Percentiles rank a stretch among this genome's conserved stretches.
These are phyloP conservation scores for Zaprionus bogoriensis DNA, from an alignment of 2,888 invertebrate species.

Conservation along the genomic window DNA sequence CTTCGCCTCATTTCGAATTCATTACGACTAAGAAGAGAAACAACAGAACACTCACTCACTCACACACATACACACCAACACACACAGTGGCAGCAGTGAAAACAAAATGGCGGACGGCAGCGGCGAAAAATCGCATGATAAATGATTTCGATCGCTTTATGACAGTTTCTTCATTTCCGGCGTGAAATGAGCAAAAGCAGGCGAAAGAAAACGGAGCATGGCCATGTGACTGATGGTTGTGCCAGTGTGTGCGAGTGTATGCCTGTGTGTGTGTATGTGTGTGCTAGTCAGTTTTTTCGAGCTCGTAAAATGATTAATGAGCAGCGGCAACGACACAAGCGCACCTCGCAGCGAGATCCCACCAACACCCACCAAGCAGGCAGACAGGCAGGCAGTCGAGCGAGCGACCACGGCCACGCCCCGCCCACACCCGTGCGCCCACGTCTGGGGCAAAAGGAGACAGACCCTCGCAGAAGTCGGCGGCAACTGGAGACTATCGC, in stretches of 20 bases:
- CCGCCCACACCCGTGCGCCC: slow-evolving; percentile 38
- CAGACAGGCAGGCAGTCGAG: slow-evolving; percentile 22
- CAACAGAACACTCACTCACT: not conserved
- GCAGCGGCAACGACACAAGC: slow-evolving; percentile 47
- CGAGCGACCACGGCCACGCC: slow-evolving; percentile 10
- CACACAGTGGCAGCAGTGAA: not conserved
- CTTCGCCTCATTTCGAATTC: slow-evolving; percentile 52
- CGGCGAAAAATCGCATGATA: slow-evolving; percentile 76
- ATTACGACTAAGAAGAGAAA: slow-evolving; percentile 36
- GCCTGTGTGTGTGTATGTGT: not conserved
- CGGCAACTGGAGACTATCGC: slow-evolving; percentile 37
- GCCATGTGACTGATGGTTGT: slow-evolving; percentile 44
- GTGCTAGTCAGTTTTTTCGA: slow-evolving; percentile 5
- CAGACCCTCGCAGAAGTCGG: not conserved
- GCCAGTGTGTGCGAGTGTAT: not conserved
- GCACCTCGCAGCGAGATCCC: slow-evolving; percentile 21
- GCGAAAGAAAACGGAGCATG: slow-evolving; percentile 40
- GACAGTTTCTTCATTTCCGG: slow-evolving; percentile 82
- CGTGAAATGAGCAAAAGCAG: slow-evolving; percentile 65
- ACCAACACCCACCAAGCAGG: slow-evolving; percentile 52
- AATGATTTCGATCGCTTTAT: slow-evolving; percentile 80
- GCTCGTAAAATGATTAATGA: slow-evolving; percentile 73
- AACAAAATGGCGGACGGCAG: slow-evolving; percentile 56
- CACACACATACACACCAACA: not conserved
- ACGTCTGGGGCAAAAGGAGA: slow-evolving; percentile 10